These are phyloP conservation scores for Tauraco erythrolophus DNA, from an alignment of 2,113 vertebrate species.

Conservation along the genomic window DNA sequence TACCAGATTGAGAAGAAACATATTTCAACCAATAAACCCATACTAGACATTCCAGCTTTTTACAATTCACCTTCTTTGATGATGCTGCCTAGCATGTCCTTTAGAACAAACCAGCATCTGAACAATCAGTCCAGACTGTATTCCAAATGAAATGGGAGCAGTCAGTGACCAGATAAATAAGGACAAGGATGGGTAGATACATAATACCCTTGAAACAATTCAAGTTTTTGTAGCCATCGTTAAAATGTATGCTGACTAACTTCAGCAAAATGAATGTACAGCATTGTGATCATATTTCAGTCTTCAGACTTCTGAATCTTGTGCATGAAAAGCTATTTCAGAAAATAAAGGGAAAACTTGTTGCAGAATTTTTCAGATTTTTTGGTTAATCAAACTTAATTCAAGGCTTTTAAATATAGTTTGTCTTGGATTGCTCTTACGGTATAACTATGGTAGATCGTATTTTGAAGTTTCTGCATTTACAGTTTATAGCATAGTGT, in stretches of 20 bases:
- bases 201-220: background rate
- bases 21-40: background rate
- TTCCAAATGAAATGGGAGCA: background rate
- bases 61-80: background rate
- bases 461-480: background rate
- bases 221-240: background rate
- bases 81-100: background rate
- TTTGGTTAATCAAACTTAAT: background rate
- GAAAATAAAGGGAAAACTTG: background rate
- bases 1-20: background rate
- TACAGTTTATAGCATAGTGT: background rate
- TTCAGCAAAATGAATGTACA: background rate
- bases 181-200: background rate
- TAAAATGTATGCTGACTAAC: background rate
- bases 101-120: background rate
- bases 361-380: background rate
- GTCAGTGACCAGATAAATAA: background rate
- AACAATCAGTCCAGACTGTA: background rate
- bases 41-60: background rate
- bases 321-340: background rate
- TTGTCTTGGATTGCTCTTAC: background rate
- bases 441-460: background rate
- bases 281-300: background rate
- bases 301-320: background rate
- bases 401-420: background rate